Conservation (phyloP, 2,113 vertebrate genomes). For the Notiomystis cincta region DNA sequence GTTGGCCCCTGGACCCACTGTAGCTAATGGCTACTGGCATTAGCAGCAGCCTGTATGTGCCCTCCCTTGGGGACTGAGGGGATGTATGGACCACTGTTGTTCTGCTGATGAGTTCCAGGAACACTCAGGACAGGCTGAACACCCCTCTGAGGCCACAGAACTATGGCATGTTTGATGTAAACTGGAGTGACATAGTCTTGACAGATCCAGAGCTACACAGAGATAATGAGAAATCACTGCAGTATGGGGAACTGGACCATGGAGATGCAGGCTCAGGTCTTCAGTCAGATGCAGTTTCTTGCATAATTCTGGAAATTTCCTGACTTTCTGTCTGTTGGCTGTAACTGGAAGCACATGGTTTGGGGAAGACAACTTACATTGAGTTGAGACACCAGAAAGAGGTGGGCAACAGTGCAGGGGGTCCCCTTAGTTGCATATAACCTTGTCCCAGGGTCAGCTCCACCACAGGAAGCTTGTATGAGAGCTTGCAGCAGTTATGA, state of each 20-base stretch:
- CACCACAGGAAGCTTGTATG: not conserved
- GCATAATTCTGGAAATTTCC: not conserved
- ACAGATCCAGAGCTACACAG: not conserved
- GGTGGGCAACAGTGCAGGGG: not conserved
- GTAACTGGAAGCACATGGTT: not conserved
- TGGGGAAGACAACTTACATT: not conserved
- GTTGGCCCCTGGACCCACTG: not conserved
- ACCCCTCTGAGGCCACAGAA: not conserved
- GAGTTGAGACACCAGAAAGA: not conserved
- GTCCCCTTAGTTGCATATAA: not conserved
- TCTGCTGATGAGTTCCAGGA: not conserved
- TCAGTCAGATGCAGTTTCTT: not conserved
- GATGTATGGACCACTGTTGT: accelerated
- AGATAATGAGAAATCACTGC: not conserved
- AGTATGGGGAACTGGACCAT: not conserved
- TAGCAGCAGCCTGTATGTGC: not conserved
- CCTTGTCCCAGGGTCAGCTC: not conserved
- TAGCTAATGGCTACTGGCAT: not conserved
- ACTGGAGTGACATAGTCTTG: not conserved
- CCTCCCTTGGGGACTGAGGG: not conserved
- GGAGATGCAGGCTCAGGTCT: not conserved
- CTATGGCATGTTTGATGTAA: not conserved
- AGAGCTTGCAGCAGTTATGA: not conserved
- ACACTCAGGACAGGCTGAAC: not conserved
- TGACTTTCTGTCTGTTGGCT: not conserved